These are phyloP conservation scores for Polietes domitor DNA, from an alignment of 2,888 invertebrate genomes.

Conservation along the genomic window DNA sequence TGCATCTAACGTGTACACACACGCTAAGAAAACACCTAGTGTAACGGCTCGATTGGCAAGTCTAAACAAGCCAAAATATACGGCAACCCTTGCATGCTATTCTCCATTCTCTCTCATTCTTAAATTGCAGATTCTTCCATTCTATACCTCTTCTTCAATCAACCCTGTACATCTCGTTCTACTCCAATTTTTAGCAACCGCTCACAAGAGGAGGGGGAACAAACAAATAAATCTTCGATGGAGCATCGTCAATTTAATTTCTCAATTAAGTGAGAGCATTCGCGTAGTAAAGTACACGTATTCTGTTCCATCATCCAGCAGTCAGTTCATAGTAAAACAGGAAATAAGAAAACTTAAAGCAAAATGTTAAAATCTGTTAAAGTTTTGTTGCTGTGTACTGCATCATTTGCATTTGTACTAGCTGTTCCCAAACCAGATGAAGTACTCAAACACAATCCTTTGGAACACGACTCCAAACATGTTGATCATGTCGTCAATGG, in stretches of 20 bases:
- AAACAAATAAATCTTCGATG: constrained; percentile 40
- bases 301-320: background rate
- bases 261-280: constrained; percentile 63
- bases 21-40: too few species aligned
- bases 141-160: too few species aligned
- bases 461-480: constrained; percentile 88
- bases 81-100: background rate
- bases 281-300: constrained; percentile 61
- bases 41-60: too few species aligned
- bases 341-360: constrained; percentile 33
- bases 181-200: too few species aligned
- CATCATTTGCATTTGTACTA: constrained; percentile 67
- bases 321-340: constrained; percentile 36
- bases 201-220: background rate
- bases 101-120: too few species aligned
- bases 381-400: constrained; percentile 46
- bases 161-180: too few species aligned
- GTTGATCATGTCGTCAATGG: constrained; percentile 89
- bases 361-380: constrained; percentile 46
- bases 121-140: too few species aligned
- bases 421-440: constrained; percentile 88
- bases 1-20: too few species aligned
- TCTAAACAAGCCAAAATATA: too few species aligned
- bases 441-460: constrained; percentile 82
- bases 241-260: constrained; percentile 25